Percentiles rank a stretch among this genome's conserved stretches.
Conservation (phyloP, 2,797 vertebrate genomes). For the Sebastes nivosus region DNA sequence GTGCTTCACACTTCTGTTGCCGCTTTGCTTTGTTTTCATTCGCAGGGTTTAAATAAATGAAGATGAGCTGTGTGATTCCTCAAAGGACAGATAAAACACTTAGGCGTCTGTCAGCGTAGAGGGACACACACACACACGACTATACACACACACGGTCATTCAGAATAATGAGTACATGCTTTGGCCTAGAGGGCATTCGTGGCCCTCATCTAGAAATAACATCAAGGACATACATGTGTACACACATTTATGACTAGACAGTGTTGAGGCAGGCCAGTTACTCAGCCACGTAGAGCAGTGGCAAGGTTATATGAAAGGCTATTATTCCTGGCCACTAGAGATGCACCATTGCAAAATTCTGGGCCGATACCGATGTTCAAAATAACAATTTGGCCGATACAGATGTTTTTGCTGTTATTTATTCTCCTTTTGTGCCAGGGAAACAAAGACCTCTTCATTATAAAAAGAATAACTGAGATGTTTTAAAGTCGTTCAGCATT, state of each 20-base stretch:
- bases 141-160: conserved; percentile 5
- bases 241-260: background rate
- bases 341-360: no score
- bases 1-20: conserved; percentile 16
- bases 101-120: background rate
- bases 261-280: background rate
- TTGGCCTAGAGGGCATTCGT: conserved; percentile 14
- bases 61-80: conserved; percentile 16
- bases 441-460: no score
- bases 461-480: no score
- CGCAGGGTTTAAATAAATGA: conserved; percentile 20
- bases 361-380: no score
- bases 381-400: no score
- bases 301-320: conserved; percentile 45
- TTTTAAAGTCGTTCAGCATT: no score
- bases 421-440: no score
- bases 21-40: conserved; percentile 47
- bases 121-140: background rate
- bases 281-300: conserved; percentile 1
- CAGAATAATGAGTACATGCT: conserved; percentile 40
- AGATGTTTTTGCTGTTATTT: no score
- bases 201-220: conserved; percentile 29
- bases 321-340: background rate
- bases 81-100: background rate
- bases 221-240: conserved; percentile 31